Evolutionary conservation across 2,888 invertebrate species (phyloP), one percentile per base, ranked within the genome.

Genomic region (Metacarcinus magister): DNA sequence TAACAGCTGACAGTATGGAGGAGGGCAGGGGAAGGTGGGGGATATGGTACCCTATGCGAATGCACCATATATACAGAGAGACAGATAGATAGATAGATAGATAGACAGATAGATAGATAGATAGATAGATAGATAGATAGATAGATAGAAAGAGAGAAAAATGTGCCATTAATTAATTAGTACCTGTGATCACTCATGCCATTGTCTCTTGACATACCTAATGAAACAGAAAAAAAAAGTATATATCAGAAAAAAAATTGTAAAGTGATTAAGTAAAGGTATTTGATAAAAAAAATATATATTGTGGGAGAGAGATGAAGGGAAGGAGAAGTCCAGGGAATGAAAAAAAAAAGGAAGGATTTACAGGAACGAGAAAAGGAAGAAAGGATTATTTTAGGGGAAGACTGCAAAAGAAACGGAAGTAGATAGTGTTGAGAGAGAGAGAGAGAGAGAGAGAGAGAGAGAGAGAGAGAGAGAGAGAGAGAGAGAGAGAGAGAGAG

Each of bases 41-140:
- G 89, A 19, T 19, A 54, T 54, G 10, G 54, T 54, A 19, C 54
- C 10, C 16, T 54, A 54, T 19, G 54, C 16, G 54, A 54, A 10
- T 54, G 19, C 54, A 54, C 54, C 54, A 54, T 54, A 54, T 54
- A 54, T 54, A 54, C 54, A 82, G 32, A 82, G 94, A 94, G 89
- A 94, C 89, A 94, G 89, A 87, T 28, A 48, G 48, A 89, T 28
- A 94, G 23, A 75, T 23, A 89, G 90, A 87, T n/a, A 94, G 28
- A 94, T 89, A 87, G 60, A 91, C 44, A 39, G 95, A 92, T 67
- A 95, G 89, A 90, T 54, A 95, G 95, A 91, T 92, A 95, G 43
- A 94, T 87, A 94, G 94, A 82, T n/a, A 94, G 94, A 75, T 82
- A 90, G 95, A 95, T 4, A 90, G 46, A 48, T 39, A 91, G 60